Evolutionary conservation across 1,140 invertebrate species (phyloP), one percentile per base, ranked within the genome.

Genomic region (Drosophila miranda): DNA sequence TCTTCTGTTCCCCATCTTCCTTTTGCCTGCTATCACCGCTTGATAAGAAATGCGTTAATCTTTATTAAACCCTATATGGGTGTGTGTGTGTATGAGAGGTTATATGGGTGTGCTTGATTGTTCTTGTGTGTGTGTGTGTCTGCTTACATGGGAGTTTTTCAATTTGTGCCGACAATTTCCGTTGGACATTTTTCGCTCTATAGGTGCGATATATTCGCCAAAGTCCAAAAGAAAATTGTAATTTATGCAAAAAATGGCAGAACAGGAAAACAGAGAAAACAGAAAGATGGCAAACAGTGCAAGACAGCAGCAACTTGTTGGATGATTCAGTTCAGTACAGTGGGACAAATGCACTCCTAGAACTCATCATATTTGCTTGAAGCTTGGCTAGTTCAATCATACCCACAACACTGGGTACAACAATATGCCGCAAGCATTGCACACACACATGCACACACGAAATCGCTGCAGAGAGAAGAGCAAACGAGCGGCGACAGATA

Each of bases 21-120:
- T 59, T 54, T 56, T 16, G 38, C 28, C 45, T 61, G 79, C 81
- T 84, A 84, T 84, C 80, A 79, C 72, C 66, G 76, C 73, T 78
- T 87, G 81, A 86, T 86, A 86, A 86, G 81, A 86, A 86, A 86
- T 86, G 81, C 81, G 81, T 86, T 86, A 86, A 86, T 86, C 81
- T 86, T 86, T 86, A 86, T 86, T 81, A 81, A 86, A 77, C 72
- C 63, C 72, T 76, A 60, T 62, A 75, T 34, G 34, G 30, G 59
- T 62, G 60, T 51, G 45, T 49, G 41, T 61, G 38, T 48, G 45
- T 54, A 23, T 19, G 50, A 13, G 34, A 38, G 34, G 11, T 38
- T 38, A 38, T 38, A 38, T 38, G 34, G 34, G 34, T 38, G 34
- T 38, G 34, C 34, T 55, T 19, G 19, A 38, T 41, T 56, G 21